A percentile compares a stretch with the other conserved stretches of the same genome.
phyloP scores from a whole-genome alignment of 2,797 vertebrate genomes.

The Picus viridis region DNA sequence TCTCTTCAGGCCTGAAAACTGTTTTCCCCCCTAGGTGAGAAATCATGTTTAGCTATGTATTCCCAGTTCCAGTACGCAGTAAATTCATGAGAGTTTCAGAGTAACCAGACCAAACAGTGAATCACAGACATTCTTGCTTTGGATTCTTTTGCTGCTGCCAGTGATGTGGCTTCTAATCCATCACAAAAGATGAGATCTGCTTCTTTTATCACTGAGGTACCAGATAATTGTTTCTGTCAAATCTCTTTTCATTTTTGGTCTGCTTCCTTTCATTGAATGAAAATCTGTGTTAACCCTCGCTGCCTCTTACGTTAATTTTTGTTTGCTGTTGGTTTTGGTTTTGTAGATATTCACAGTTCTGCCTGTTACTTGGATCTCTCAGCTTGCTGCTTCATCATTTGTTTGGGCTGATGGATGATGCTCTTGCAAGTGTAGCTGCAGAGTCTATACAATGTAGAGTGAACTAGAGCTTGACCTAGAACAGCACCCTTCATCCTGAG shows the following conservation, averaged over 20 bases:
- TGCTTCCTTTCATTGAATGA: background rate
- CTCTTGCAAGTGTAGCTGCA: background rate
- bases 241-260: background rate
- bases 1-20: background rate
- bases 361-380: background rate
- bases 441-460: background rate
- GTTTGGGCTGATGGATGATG: background rate
- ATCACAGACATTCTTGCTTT: background rate
- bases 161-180: conserved; percentile 6
- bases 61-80: background rate
- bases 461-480: background rate
- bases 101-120: background rate
- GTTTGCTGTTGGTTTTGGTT: conserved; percentile 1
- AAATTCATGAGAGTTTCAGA: background rate
- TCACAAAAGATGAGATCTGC: background rate
- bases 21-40: background rate
- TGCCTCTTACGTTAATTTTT: background rate
- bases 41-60: background rate
- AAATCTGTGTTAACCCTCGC: background rate
- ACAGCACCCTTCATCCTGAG: background rate
- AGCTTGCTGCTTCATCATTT: background rate
- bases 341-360: background rate
- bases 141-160: background rate
- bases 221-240: conserved; percentile 34
- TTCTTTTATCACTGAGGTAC: background rate